Evolutionary conservation across 1,140 invertebrate species (phyloP), one percentile per base, ranked within the genome.

Genomic region (Aethina tumida): DNA sequence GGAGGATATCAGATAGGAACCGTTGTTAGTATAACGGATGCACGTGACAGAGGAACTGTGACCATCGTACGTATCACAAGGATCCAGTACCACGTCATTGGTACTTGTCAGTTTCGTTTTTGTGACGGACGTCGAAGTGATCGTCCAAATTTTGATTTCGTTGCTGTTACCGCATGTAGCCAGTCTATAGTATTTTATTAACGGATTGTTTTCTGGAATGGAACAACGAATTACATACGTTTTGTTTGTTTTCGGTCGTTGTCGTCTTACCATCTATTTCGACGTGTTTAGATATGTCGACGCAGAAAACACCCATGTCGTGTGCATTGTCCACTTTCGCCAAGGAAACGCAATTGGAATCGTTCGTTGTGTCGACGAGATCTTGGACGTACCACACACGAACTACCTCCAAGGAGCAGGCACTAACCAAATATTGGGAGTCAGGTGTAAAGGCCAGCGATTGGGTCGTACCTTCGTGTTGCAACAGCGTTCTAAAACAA

Each of bases 151-250:
- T 57, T 81, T 81, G 1, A 85, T 70, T n/a, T 68, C 55, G 52
- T 81, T 71, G 57, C 84, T 82, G 47, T 81, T 81, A 2, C 83
- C 84, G 50, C 79, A 69, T 3, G 74, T 74, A 7, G 77, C 76
- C 39, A 83, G 49, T 25, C 73, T 64, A 53, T 78, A 80, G 9
- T 62, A 43, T 42, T 64, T 67, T 5, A 58, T 55, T 17, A 64
- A 56, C 0, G 65, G 62, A 15, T 66, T 55, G 24, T 60, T 58
- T 48, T 57, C 65, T 68, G 34, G 29, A 50, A 52, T 29, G 43
- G 43, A 37, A 39, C 30, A n/a, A n/a, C n/a, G n/a, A n/a, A n/a
- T n/a, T n/a, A n/a, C n/a, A n/a, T n/a, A n/a, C n/a, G n/a, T n/a
- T n/a, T n/a, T n/a, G n/a, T n/a, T n/a, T n/a, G n/a, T n/a, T n/a